These are phyloP conservation scores for Holacanthus passer DNA, from an alignment of 2,113 vertebrate species.

Conservation along the genomic window DNA sequence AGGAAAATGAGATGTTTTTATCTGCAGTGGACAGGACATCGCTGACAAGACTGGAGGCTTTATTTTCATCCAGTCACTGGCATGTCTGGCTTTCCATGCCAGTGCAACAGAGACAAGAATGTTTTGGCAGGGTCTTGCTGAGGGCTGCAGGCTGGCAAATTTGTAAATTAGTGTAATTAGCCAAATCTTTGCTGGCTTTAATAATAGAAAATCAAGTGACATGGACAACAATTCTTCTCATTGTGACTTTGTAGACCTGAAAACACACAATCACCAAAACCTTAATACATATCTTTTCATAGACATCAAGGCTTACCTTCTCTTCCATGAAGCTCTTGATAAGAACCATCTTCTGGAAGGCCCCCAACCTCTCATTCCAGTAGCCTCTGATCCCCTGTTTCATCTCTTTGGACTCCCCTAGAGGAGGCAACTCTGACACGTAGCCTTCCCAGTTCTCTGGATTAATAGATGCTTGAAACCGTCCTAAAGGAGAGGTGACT, in stretches of 20 bases:
- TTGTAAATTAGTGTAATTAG: not conserved
- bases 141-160: too few relatives aligned
- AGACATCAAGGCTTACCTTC: constrained; percentile 76
- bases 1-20: not conserved
- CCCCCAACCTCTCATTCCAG: constrained; percentile 78
- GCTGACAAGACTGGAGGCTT: not conserved
- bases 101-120: not conserved
- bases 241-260: not conserved
- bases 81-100: not conserved
- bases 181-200: not conserved
- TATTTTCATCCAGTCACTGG: not conserved
- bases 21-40: not conserved
- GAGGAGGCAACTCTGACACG: constrained; percentile 25
- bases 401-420: constrained; percentile 1
- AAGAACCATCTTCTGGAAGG: constrained; percentile 87
- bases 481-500: constrained; percentile 61
- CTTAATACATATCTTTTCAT: not conserved
- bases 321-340: constrained; percentile 87
- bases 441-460: constrained; percentile 73
- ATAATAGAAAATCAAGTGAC: not conserved
- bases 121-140: not conserved
- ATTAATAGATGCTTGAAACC: constrained; percentile 83
- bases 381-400: constrained; percentile 35
- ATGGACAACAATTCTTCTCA: not conserved
- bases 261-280: not conserved